These are phyloP conservation scores for Sitophilus oryzae DNA, from an alignment of 1,140 invertebrate genomes.

Conservation along the genomic window DNA sequence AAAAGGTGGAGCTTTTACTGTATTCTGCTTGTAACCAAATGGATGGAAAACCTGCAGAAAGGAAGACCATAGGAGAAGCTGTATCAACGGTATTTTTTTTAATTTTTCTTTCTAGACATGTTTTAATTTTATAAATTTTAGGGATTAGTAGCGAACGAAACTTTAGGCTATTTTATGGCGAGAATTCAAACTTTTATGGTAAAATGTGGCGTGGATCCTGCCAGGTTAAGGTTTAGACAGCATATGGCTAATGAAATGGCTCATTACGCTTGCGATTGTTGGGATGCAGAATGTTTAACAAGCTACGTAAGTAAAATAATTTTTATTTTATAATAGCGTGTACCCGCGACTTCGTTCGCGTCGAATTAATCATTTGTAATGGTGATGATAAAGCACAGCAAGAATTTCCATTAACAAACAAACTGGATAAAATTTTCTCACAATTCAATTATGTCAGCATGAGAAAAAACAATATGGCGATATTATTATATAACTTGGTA, in stretches of 20 bases:
- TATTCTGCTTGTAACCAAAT: slow-evolving; percentile 97
- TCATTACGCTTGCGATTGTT: slow-evolving; percentile 99
- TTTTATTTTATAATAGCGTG: slow-evolving; percentile 22
- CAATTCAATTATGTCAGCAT: no score
- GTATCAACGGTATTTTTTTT: slow-evolving; percentile 51
- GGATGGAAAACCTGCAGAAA: slow-evolving; percentile 75
- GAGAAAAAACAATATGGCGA: no score
- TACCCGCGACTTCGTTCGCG: no score
- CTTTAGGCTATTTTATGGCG: slow-evolving; percentile 96
- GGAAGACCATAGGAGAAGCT: slow-evolving; percentile 69
- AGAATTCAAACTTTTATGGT: slow-evolving; percentile 87
- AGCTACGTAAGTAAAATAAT: slow-evolving; percentile 64
- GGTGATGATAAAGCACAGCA: no score
- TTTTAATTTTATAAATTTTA: no score
- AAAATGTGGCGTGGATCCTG: slow-evolving; percentile 81
- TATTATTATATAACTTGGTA: no score
- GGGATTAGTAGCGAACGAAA: slow-evolving; percentile 92
- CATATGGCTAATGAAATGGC: slow-evolving; percentile 99
- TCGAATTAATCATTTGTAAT: no score
- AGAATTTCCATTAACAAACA: no score
- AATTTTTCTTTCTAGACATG: no score
- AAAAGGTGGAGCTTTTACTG: slow-evolving; percentile 67
- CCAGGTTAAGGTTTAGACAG: slow-evolving; percentile 89
- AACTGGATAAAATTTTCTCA: no score
- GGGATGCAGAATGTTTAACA: slow-evolving; percentile 95